A percentile compares a stretch with the other conserved stretches of the same genome.
Evolutionary conservation across 2,113 vertebrate species (phyloP).

Genomic region (Epinephelus lanceolatus): DNA sequence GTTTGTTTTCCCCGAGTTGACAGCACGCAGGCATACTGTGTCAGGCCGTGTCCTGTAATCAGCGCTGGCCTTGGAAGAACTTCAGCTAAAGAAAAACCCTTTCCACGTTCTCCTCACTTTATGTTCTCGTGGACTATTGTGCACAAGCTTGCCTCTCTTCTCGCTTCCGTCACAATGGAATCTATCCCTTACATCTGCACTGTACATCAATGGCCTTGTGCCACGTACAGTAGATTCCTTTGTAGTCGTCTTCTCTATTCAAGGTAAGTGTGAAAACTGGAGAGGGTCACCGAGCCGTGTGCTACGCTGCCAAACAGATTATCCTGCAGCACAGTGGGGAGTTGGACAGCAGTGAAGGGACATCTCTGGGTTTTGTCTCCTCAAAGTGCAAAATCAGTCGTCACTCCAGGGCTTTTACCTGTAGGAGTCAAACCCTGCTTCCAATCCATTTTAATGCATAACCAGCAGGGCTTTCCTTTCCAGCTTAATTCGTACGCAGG

Average conservation of each 20-base stretch:
- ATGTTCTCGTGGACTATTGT: conserved; percentile 49
- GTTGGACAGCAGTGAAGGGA: conserved; percentile 78
- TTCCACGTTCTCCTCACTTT: conserved; percentile 27
- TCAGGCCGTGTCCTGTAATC: conserved; percentile 80
- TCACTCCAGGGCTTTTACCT: conserved; percentile 82
- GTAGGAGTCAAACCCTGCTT: conserved; percentile 83
- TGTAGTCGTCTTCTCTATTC: conserved; percentile 50
- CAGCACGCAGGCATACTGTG: conserved; percentile 78
- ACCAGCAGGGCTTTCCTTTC: conserved; percentile 86
- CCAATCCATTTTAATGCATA: conserved; percentile 87
- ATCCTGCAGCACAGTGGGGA: conserved; percentile 55
- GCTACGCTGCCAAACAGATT: conserved; percentile 67
- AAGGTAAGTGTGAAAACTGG: conserved; percentile 61
- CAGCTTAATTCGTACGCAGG: conserved; percentile 86
- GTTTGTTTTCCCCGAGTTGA: conserved; percentile 85
- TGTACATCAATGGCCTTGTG: conserved; percentile 51
- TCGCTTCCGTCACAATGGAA: conserved; percentile 14
- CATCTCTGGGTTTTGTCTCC: conserved; percentile 72
- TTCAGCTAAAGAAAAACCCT: conserved; percentile 58
- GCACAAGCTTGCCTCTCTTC: conserved; percentile 39
- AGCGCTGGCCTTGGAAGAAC: conserved; percentile 78
- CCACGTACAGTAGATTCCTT: conserved; percentile 46
- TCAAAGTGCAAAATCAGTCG: conserved; percentile 76
- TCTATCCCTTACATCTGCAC: conserved; percentile 40
- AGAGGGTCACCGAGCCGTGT: conserved; percentile 68